Evolutionary conservation across 2,888 invertebrate genomes (phyloP).

Genomic region (Fragum sueziense): DNA sequence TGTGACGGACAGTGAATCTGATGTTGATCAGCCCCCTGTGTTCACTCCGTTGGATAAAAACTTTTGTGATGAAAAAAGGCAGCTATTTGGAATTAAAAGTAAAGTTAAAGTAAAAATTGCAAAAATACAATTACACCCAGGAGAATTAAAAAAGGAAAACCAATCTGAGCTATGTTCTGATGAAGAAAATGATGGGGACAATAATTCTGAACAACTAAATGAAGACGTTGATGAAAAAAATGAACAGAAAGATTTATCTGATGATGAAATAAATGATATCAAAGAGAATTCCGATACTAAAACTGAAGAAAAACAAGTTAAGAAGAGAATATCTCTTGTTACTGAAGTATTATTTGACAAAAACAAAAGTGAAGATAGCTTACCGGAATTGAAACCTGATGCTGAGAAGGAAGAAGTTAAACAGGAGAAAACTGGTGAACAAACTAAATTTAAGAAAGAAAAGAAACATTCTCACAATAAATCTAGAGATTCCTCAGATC

Average conservation of each 20-base stretch:
- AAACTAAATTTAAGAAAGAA: background rate
- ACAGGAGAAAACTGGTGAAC: background rate
- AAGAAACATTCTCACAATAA: background rate
- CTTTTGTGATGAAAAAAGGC: background rate
- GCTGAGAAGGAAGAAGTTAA: background rate
- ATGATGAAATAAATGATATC: background rate
- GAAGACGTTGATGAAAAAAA: background rate
- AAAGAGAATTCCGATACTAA: background rate
- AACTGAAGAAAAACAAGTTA: background rate
- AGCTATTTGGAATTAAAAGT: background rate
- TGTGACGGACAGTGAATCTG: constrained; percentile 48
- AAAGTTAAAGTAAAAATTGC: background rate
- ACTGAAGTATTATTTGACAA: constrained; percentile 20
- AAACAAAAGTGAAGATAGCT: background rate
- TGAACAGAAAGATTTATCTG: background rate
- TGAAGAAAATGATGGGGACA: background rate
- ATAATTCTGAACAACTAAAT: background rate
- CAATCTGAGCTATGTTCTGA: background rate
- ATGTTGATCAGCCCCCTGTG: background rate
- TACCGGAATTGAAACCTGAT: background rate
- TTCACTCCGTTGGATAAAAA: background rate
- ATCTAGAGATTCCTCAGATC: background rate
- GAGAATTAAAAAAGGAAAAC: background rate
- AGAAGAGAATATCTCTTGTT: constrained; percentile 12
- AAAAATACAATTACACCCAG: background rate